phyloP scores from a whole-genome alignment of 2,888 invertebrate genomes.

The Eustalomyia histrio region DNA sequence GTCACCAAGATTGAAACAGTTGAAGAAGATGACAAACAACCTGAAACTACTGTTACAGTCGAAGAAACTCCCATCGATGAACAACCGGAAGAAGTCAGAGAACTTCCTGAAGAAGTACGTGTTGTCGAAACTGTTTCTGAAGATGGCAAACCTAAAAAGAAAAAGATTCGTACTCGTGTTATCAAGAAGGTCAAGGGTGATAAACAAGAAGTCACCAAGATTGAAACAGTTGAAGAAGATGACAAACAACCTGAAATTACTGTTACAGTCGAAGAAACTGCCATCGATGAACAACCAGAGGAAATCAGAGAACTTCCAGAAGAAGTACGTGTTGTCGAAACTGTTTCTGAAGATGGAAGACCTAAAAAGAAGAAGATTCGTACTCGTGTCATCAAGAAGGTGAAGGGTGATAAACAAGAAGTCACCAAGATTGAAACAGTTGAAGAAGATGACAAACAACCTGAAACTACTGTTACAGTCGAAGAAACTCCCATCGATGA shows the following conservation, averaged over 20 bases:
- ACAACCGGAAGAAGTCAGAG: slow-evolving; percentile 13
- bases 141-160: slow-evolving; percentile 29
- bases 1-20: slow-evolving; percentile 33
- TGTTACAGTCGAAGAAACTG: slow-evolving; percentile 16
- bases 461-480: too few species aligned
- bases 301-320: slow-evolving; percentile 10
- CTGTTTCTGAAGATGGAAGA: slow-evolving; percentile 14
- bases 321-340: slow-evolving; percentile 10
- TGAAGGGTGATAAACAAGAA: too few species aligned
- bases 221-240: slow-evolving; percentile 34
- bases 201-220: slow-evolving; percentile 29
- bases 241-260: slow-evolving; percentile 35
- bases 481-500: not conserved
- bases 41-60: slow-evolving; percentile 30
- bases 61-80: slow-evolving; percentile 17
- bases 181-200: slow-evolving; percentile 24
- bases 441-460: too few species aligned
- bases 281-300: slow-evolving; percentile 13
- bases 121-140: slow-evolving; percentile 11
- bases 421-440: too few species aligned
- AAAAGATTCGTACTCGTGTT: slow-evolving; percentile 13
- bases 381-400: not conserved
- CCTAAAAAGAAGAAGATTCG: slow-evolving; percentile 10
- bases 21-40: slow-evolving; percentile 33
- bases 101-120: slow-evolving; percentile 22